phyloP scores from a whole-genome alignment of 2,113 vertebrate genomes.

The Noctilio leporinus region DNA sequence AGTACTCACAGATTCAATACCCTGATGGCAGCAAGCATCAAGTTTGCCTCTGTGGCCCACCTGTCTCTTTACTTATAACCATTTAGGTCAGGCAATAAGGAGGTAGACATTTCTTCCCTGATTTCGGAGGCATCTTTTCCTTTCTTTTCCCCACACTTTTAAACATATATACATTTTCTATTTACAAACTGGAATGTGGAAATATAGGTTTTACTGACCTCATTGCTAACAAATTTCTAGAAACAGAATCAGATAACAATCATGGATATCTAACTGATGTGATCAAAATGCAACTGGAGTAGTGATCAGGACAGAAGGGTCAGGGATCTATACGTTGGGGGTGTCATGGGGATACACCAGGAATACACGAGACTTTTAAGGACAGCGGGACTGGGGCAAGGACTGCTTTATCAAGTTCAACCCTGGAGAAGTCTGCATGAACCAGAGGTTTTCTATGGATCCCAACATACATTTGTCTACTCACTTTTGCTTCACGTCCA shows the following conservation, averaged over 20 bases:
- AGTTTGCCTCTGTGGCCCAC: neutral
- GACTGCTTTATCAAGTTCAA: neutral
- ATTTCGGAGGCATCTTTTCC: neutral
- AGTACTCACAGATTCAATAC: neutral
- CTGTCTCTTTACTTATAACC: neutral
- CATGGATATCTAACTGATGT: neutral
- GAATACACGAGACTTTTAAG: neutral
- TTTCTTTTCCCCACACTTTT: neutral
- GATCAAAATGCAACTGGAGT: neutral
- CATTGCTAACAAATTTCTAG: neutral
- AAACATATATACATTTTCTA: neutral
- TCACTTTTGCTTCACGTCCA: neutral
- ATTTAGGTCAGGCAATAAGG: neutral
- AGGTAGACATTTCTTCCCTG: neutral
- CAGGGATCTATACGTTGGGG: neutral
- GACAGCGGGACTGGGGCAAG: neutral
- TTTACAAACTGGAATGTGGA: neutral
- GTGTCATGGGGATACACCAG: neutral
- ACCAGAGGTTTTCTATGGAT: neutral
- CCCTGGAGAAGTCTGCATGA: neutral
- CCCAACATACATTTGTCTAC: neutral
- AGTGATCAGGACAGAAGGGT: neutral
- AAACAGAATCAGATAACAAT: neutral
- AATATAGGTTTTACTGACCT: neutral
- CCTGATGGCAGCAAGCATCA: neutral